A percentile compares a stretch with the other conserved stretches of the same genome.
Evolutionary conservation across 2,888 invertebrate genomes (phyloP).

Genomic region (Petrolisthes manimaculis): DNA sequence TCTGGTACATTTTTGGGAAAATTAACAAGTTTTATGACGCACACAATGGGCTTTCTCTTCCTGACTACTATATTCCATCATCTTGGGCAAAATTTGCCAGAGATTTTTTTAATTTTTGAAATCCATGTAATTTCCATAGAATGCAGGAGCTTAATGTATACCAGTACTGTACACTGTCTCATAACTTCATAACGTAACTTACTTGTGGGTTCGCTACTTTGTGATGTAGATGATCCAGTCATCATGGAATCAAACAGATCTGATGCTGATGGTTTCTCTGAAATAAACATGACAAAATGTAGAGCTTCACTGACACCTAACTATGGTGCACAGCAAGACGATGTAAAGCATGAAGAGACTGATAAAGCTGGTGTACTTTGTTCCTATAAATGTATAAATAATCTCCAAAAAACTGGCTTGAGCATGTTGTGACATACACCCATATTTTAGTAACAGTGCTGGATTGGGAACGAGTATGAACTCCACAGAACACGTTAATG

Average conservation of each 20-base stretch:
- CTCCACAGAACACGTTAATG: no score
- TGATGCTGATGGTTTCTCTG: constrained; percentile 62
- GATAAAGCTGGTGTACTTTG: not conserved
- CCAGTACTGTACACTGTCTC: not conserved
- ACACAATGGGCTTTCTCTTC: no score
- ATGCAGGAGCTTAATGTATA: not conserved
- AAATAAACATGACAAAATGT: constrained; percentile 5
- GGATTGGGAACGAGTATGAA: no score
- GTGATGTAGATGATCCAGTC: constrained; percentile 42
- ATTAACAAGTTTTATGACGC: no score
- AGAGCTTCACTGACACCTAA: not conserved
- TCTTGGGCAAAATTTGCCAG: no score
- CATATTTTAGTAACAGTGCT: no score
- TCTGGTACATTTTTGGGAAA: no score
- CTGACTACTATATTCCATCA: no score
- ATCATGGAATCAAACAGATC: constrained; percentile 64
- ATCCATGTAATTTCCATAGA: no score
- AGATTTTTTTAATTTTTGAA: no score
- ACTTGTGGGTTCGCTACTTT: constrained; percentile 17
- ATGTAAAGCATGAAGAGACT: not conserved
- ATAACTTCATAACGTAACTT: not conserved
- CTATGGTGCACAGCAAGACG: not conserved
- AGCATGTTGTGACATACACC: no score
- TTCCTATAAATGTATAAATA: not conserved
- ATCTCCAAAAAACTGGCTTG: not conserved